These are phyloP conservation scores for Anastatus disparis DNA, from an alignment of 1,140 invertebrate genomes.

Conservation along the genomic window DNA sequence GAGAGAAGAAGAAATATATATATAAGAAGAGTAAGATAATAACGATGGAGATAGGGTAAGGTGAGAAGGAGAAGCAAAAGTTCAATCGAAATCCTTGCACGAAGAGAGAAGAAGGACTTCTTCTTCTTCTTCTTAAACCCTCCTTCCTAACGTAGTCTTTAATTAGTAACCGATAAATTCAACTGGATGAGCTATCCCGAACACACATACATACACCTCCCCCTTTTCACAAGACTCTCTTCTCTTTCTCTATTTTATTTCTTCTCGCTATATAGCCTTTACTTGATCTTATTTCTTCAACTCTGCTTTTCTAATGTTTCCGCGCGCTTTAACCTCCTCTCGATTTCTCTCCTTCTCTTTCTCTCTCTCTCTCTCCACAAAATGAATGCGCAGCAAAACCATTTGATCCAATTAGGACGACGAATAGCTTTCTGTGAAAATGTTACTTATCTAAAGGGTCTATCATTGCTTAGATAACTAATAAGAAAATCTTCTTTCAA, in stretches of 20 bases:
- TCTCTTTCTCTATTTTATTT: background rate
- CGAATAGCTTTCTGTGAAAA: too few species aligned
- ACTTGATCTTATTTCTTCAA: conserved; percentile 38
- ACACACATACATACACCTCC: too few species aligned
- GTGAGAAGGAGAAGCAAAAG: conserved; percentile 34
- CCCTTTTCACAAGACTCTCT: conserved; percentile 31
- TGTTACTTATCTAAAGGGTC: too few species aligned
- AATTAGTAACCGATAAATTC: conserved; percentile 61
- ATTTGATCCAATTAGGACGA: conserved; percentile 21
- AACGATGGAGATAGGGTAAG: conserved; percentile 19
- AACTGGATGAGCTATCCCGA: conserved; percentile 40
- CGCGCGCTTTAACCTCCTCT: background rate
- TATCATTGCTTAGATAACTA: too few species aligned
- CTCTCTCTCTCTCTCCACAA: conserved; percentile 2
- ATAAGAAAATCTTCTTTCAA: too few species aligned
- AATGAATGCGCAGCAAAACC: conserved; percentile 23
- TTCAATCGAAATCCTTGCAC: conserved; percentile 53
- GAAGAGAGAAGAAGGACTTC: conserved; percentile 29
- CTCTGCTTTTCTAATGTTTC: conserved; percentile 26
- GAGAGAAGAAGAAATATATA: conserved; percentile 8
- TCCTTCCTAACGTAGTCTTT: conserved; percentile 54
- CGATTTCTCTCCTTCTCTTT: conserved; percentile 9
- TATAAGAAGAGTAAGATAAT: background rate
- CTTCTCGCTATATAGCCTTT: background rate
- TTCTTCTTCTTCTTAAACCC: too few species aligned